phyloP scores from a whole-genome alignment of 64 coral and sea anemone genomes.

The Dendronephthya gigantea region DNA sequence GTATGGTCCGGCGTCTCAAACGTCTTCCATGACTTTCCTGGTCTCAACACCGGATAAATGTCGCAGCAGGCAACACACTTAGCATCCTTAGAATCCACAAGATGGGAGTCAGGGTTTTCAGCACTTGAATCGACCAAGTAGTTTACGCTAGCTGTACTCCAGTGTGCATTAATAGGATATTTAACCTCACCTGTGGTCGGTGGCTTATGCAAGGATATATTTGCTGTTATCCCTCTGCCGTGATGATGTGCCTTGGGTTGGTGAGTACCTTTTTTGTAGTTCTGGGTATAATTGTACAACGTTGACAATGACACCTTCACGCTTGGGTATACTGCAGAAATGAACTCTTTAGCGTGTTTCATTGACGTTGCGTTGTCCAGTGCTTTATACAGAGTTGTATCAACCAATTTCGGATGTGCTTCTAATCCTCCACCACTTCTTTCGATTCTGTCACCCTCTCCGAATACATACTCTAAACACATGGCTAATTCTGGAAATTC shows the following conservation, averaged over 20 bases:
- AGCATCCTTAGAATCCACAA: conserved; percentile 41
- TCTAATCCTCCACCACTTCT: conserved; percentile 41
- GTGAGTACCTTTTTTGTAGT: conserved; percentile 36
- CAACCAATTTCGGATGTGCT: conserved; percentile 34
- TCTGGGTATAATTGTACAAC: conserved; percentile 48
- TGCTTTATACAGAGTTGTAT: conserved; percentile 47
- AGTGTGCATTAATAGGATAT: conserved; percentile 37
- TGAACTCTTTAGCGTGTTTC: conserved; percentile 36
- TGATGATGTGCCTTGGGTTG: conserved; percentile 49
- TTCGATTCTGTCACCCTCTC: conserved; percentile 41
- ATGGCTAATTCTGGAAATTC: conserved; percentile 44
- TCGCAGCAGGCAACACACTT: conserved; percentile 34
- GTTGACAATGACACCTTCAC: conserved; percentile 33
- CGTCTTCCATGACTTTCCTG: not conserved
- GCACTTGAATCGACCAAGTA: conserved; percentile 31
- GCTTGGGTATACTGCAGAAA: conserved; percentile 16
- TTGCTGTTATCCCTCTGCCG: conserved; percentile 22
- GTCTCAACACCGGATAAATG: conserved; percentile 33
- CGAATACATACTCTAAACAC: conserved; percentile 46
- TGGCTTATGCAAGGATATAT: conserved; percentile 36
- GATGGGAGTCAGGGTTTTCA: not conserved
- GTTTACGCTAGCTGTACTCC: conserved; percentile 26
- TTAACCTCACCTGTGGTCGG: conserved; percentile 21
- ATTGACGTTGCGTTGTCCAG: conserved; percentile 50
- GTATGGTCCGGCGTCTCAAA: conserved; percentile 34